phyloP scores from a whole-genome alignment of 2,797 vertebrate genomes.

The Notoglanidium macrostoma region DNA sequence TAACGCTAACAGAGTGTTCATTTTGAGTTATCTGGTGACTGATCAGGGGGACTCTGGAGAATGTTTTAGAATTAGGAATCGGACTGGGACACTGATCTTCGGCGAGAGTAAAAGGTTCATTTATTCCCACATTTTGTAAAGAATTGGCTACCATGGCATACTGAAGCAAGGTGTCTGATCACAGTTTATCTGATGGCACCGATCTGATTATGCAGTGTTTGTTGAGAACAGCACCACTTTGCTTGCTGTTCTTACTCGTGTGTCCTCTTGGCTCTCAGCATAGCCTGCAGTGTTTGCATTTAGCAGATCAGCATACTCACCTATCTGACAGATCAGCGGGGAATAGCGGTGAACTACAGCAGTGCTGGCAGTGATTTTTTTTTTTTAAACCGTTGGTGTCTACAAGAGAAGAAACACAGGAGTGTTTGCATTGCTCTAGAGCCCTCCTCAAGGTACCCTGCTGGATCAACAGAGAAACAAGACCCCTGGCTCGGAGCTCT shows the following conservation, averaged over 20 bases:
- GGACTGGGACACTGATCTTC: background rate
- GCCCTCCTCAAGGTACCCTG: constrained; percentile 46
- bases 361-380: constrained; percentile 43
- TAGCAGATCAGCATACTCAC: constrained; percentile 49
- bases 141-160: constrained; percentile 13
- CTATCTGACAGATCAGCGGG: constrained; percentile 51
- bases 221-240: constrained; percentile 34
- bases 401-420: constrained; percentile 56
- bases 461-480: constrained; percentile 57
- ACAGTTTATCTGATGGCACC: constrained; percentile 31
- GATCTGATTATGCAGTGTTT: constrained; percentile 37
- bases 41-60: constrained; percentile 12
- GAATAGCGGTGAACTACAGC: constrained; percentile 40
- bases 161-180: constrained; percentile 28
- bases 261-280: constrained; percentile 36
- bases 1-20: constrained; percentile 21
- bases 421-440: constrained; percentile 55
- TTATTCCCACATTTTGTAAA: constrained; percentile 38
- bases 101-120: constrained; percentile 19
- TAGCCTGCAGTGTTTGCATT: constrained; percentile 54
- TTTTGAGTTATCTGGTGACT: constrained; percentile 17
- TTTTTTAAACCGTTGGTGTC: constrained; percentile 38
- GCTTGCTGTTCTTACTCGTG: constrained; percentile 40
- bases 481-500: constrained; percentile 55
- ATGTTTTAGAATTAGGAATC: constrained; percentile 14